phyloP scores from a whole-genome alignment of 64 coral and sea anemone species.

The Stichodactyla helianthus region DNA sequence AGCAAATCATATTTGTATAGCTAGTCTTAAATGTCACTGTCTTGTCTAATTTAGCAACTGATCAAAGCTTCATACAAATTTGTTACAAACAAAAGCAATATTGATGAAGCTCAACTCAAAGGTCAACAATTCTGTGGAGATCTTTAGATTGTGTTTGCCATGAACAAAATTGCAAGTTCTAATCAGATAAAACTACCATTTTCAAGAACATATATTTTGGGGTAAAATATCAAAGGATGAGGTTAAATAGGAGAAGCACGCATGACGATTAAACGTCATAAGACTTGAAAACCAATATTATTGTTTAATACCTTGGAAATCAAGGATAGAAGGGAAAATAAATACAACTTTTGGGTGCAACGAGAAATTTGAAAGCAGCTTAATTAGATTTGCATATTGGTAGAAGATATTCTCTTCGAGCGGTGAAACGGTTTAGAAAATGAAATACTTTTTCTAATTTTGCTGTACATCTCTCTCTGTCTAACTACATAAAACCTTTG shows the following conservation, averaged over 20 bases:
- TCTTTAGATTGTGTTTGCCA: background rate
- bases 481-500: background rate
- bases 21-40: background rate
- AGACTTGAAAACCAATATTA: background rate
- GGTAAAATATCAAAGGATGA: background rate
- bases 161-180: background rate
- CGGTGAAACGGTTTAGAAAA: background rate
- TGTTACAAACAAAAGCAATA: background rate
- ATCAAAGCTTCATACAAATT: background rate
- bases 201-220: background rate
- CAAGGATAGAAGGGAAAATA: background rate
- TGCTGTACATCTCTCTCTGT: background rate
- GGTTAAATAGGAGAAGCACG: background rate
- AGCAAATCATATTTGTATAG: background rate
- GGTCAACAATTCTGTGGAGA: background rate
- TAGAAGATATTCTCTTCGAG: background rate
- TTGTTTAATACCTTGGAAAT: background rate
- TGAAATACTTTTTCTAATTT: background rate
- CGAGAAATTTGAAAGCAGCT: background rate
- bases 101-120: background rate
- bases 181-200: background rate
- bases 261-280: background rate
- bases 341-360: background rate
- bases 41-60: background rate
- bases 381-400: background rate